Evolutionary conservation across 2,888 invertebrate species (phyloP).

Genomic region (Tenthredo distinguenda): DNA sequence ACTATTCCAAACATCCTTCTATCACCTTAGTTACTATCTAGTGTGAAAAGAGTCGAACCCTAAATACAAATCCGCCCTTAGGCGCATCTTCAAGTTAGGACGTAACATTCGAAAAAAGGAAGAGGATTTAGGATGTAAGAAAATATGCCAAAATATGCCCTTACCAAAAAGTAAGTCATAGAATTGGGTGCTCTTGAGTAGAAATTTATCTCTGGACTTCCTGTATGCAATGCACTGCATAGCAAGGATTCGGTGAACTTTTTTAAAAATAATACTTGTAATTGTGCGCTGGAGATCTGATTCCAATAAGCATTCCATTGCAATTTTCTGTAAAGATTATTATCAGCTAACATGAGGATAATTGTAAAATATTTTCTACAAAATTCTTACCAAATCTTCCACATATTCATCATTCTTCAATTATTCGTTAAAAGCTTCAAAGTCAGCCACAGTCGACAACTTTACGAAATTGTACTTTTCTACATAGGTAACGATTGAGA

Average conservation of each 20-base stretch:
- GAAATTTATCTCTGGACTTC: conserved; percentile 6
- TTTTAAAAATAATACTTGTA: neutral
- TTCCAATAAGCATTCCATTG: neutral
- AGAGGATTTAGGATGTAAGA: neutral
- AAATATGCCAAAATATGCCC: conserved; percentile 22
- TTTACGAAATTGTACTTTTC: neutral
- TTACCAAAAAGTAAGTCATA: conserved; percentile 19
- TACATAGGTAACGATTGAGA: neutral
- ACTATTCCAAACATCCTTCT: too few relatives aligned
- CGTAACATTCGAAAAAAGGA: neutral
- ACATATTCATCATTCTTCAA: neutral
- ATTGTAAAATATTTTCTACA: neutral
- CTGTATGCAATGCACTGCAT: conserved; percentile 25
- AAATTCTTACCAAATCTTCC: conserved; percentile 19
- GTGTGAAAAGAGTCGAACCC: too few relatives aligned
- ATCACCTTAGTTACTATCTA: too few relatives aligned
- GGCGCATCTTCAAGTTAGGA: too few relatives aligned
- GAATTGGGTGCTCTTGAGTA: neutral
- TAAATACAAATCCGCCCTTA: too few relatives aligned
- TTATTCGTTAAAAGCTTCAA: neutral
- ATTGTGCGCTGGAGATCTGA: neutral
- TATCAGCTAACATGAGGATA: neutral
- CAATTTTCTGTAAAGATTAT: neutral
- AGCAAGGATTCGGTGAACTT: neutral
- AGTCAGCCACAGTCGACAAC: neutral